Conservation (phyloP, 2,113 vertebrate genomes). For the Centropus bengalensis region DNA sequence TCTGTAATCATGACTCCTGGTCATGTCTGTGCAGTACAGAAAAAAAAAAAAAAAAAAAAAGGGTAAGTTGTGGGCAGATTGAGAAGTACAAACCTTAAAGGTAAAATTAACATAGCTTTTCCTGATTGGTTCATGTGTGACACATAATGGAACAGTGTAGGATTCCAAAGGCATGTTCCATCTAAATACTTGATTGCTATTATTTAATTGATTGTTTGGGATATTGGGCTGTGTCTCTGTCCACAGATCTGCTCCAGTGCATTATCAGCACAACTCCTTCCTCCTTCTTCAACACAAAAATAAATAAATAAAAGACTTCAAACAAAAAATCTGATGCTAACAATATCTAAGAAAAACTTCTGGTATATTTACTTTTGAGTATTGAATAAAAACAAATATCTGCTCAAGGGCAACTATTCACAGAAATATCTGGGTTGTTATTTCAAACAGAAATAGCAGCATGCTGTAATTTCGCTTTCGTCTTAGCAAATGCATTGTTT, state of each 20-base stretch:
- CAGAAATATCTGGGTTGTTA: not conserved
- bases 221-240: not conserved
- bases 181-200: not conserved
- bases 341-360: not conserved
- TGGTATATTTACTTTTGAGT: not conserved
- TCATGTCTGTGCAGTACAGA: accelerated
- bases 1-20: not conserved
- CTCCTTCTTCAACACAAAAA: not conserved
- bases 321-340: not conserved
- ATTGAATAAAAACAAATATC: not conserved
- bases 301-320: not conserved
- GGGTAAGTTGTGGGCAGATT: not conserved
- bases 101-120: not conserved
- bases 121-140: not conserved
- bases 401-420: not conserved
- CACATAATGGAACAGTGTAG: not conserved
- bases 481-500: not conserved
- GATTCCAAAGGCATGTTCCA: not conserved
- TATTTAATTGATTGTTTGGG: not conserved
- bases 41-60: not conserved
- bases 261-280: not conserved
- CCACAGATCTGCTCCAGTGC: not conserved
- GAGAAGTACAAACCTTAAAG: not conserved
- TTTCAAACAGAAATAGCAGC: not conserved
- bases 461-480: not conserved